Conservation (phyloP, 2,797 vertebrate genomes). For the Smutsia gigantea region DNA sequence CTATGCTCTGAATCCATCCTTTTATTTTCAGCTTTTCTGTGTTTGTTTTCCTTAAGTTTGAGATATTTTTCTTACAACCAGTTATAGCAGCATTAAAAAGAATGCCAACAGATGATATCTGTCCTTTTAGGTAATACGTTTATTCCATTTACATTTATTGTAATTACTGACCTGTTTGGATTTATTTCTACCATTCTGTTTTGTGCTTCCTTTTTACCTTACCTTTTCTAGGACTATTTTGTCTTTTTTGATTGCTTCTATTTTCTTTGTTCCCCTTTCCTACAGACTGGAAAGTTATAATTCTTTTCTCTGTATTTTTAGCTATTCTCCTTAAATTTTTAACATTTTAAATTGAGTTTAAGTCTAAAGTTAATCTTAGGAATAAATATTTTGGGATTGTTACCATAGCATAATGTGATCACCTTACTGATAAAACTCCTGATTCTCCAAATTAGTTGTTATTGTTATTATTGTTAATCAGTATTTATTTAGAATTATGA, state of each 20-base stretch:
- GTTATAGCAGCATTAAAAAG: constrained; percentile 17
- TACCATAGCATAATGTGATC: background rate
- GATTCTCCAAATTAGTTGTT: background rate
- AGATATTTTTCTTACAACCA: background rate
- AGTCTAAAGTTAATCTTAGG: background rate
- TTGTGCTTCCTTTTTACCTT: background rate
- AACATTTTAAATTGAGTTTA: background rate
- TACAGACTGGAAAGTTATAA: background rate
- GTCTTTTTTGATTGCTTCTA: background rate
- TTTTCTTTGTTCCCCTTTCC: background rate
- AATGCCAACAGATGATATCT: background rate
- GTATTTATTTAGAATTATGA: background rate
- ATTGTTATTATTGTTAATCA: background rate
- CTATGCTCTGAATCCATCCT: background rate
- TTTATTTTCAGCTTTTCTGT: constrained; percentile 8
- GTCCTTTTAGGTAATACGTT: background rate
- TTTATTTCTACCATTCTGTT: constrained; percentile 1
- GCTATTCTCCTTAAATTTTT: constrained; percentile 27
- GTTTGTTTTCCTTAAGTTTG: background rate
- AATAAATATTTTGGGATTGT: background rate
- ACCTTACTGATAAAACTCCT: background rate
- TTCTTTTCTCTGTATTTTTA: background rate
- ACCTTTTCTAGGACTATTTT: background rate
- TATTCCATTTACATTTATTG: constrained; percentile 30
- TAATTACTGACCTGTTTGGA: background rate